Conservation (phyloP, 1,140 invertebrate genomes). For the Gryllus bimaculatus region DNA sequence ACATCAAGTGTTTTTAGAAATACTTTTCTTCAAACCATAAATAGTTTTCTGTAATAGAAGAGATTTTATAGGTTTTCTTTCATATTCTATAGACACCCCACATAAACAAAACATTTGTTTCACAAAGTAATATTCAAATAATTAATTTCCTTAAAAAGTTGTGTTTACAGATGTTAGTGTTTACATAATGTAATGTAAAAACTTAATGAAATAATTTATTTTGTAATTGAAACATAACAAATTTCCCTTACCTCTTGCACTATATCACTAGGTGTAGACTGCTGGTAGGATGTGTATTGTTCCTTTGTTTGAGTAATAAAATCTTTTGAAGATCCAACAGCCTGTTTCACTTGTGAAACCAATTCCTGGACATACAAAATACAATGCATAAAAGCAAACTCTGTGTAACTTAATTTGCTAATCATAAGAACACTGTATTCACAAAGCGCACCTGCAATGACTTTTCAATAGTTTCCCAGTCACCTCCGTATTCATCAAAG, state of each 20-base stretch:
- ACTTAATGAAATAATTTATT: too few species aligned
- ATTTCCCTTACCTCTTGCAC: slow-evolving; percentile 44
- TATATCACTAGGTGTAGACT: slow-evolving; percentile 62
- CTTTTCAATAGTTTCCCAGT: slow-evolving; percentile 26
- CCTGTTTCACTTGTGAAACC: slow-evolving; percentile 39
- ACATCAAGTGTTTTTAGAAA: too few species aligned
- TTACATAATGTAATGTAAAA: too few species aligned
- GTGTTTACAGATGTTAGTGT: too few species aligned
- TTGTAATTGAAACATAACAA: too few species aligned
- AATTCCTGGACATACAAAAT: slow-evolving; percentile 5
- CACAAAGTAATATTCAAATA: too few species aligned
- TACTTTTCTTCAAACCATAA: too few species aligned
- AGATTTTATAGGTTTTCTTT: too few species aligned
- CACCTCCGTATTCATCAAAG: slow-evolving; percentile 59
- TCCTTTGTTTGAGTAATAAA: slow-evolving; percentile 54
- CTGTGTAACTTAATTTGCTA: neutral
- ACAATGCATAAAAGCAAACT: neutral
- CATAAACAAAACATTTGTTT: too few species aligned
- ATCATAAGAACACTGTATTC: neutral
- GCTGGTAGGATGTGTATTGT: slow-evolving; percentile 55
- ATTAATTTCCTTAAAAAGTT: too few species aligned
- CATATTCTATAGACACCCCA: too few species aligned
- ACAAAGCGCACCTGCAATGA: slow-evolving; percentile 25
- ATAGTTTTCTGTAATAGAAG: too few species aligned
- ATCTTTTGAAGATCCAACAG: slow-evolving; percentile 47